A percentile compares a stretch with the other conserved stretches of the same genome.
Evolutionary conservation across 2,888 invertebrate species (phyloP).

Genomic region (Pachycephus smyrnensis): DNA sequence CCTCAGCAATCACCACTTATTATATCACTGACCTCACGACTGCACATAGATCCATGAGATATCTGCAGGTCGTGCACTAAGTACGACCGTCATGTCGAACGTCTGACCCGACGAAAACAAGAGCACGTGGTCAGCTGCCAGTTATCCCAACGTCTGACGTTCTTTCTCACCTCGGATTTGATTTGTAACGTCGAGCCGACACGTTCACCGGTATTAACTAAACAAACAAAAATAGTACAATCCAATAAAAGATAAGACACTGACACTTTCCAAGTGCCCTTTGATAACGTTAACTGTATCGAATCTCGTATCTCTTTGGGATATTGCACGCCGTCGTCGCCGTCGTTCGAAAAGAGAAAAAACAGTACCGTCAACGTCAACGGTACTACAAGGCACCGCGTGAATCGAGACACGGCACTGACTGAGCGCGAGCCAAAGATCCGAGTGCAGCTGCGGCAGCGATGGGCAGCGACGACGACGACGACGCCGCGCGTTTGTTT

Average conservation of each 20-base stretch:
- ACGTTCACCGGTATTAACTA: background rate
- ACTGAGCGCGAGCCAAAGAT: background rate
- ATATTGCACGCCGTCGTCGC: background rate
- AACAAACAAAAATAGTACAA: background rate
- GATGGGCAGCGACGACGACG: conserved; percentile 17
- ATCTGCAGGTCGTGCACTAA: background rate
- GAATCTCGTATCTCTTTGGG: background rate
- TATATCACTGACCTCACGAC: background rate
- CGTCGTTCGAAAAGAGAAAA: background rate
- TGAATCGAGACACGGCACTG: background rate
- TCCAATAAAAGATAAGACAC: background rate
- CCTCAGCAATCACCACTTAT: background rate
- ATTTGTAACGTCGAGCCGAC: background rate
- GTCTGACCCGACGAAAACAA: background rate
- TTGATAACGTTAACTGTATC: background rate
- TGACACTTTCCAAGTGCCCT: background rate
- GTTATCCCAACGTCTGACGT: background rate
- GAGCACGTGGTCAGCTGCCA: background rate
- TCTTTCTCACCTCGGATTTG: background rate
- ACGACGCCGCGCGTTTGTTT: conserved; percentile 44
- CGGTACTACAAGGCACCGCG: background rate
- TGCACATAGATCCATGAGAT: background rate
- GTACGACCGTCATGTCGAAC: background rate
- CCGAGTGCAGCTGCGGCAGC: background rate
- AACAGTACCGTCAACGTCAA: background rate